Base-by-base conservation (phyloP, 2,113 vertebrate species). In the Corythaixoides concolor region DNA sequence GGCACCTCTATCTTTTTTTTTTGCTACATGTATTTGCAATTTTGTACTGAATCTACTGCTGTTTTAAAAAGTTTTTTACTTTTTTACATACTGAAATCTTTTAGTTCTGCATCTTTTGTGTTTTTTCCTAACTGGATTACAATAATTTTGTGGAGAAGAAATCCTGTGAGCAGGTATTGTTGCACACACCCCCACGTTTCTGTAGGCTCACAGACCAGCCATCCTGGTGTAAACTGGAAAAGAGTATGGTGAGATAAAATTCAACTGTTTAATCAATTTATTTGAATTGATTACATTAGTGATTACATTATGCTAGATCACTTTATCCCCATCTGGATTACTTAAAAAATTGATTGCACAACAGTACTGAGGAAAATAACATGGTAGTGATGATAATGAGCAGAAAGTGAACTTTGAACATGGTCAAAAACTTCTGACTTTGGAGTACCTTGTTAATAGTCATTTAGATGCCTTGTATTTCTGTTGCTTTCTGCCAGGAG, bases 31-130 rank as follows among this genome's bases (percentile, higher is more conserved):
- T 84, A 80, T 73, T 94, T 94, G 87, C 95, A 77, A 37, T 91
- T 96, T 96, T 94, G 63, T 96, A 94, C 78, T 91, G 93, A 93
- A 95, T 85, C 78, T 93, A 95, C 91, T 96, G 93, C 95, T 97
- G 90, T 90, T 96, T 95, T 73, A 3, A 72, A 50, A 97, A 82
- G 32, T 72, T 91, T 91, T 95, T 91, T 73, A 79, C 62, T 91
- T 89, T 93, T 97, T 93, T 88, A 92, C 30, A 9, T 96, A 47
- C 45, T 88, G 94, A 92, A 72, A 82, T 77, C 35, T 85, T 90
- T 50, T 68, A 62, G 21, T 82, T 87, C 33, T 69, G 50, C 4
- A 4, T 89, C 63, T 77, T 91, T 69, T 80, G 56, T 93, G 89
- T 82, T 82, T 94, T 52, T 89, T 90, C 49, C 77, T 73, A 90